Evolutionary conservation across 2,113 vertebrate genomes (phyloP).

Genomic region (Rostratula benghalensis): DNA sequence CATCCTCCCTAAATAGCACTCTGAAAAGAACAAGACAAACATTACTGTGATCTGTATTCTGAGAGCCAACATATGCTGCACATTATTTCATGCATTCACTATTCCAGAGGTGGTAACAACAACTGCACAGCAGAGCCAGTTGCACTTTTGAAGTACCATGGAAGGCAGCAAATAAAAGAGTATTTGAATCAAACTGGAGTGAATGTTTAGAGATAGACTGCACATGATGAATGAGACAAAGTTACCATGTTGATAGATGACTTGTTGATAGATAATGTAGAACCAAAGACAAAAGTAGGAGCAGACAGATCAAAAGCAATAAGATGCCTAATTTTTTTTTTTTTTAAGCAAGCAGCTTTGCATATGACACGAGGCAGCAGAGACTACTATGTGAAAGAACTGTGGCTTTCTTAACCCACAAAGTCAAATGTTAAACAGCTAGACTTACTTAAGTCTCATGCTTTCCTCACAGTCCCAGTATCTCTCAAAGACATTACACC

Average conservation of each 20-base stretch:
- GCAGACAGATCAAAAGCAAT: not conserved
- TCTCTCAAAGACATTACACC: not conserved
- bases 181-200: not conserved
- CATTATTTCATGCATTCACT: not conserved
- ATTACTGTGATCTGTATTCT: not conserved
- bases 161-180: not conserved
- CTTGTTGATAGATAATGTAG: not conserved
- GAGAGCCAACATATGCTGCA: not conserved
- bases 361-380: not conserved
- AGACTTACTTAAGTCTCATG: not conserved
- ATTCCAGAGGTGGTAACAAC: not conserved
- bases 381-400: not conserved
- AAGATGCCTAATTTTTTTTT: not conserved
- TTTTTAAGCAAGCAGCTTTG: not conserved
- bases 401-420: not conserved
- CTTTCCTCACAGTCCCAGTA: not conserved
- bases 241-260: not conserved
- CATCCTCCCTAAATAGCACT: not conserved
- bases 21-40: not conserved
- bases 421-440: not conserved
- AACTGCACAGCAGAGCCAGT: not conserved
- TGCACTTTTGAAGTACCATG: not conserved
- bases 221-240: not conserved
- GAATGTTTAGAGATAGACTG: not conserved
- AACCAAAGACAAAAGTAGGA: not conserved